Conservation (phyloP, 1,140 invertebrate genomes). For the Nomia melanderi region DNA sequence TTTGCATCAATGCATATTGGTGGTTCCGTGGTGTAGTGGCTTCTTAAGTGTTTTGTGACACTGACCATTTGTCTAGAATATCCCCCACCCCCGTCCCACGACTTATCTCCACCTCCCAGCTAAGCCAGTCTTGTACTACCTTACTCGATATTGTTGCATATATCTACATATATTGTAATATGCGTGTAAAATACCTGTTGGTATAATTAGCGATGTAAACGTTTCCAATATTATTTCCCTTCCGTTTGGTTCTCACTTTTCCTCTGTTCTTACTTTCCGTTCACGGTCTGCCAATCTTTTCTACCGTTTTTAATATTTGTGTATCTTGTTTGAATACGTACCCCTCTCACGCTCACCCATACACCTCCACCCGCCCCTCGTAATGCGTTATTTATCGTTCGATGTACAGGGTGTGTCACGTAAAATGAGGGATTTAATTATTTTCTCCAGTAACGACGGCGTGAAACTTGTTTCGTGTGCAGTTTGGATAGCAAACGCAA, state of each 20-base stretch:
- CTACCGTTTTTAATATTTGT: constrained; percentile 45
- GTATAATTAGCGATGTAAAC: constrained; percentile 47
- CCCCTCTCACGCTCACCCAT: background rate
- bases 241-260: constrained; percentile 6
- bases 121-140: constrained; percentile 59
- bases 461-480: too few species aligned
- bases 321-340: constrained; percentile 23
- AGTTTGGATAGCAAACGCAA: too few species aligned
- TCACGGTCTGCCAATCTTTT: constrained; percentile 36
- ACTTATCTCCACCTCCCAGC: constrained; percentile 54
- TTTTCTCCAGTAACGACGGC: too few species aligned
- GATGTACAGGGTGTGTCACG: too few species aligned
- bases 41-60: constrained; percentile 72
- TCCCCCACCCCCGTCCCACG: constrained; percentile 44
- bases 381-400: constrained; percentile 43
- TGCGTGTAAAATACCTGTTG: constrained; percentile 62
- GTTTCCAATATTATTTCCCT: constrained; percentile 20
- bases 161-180: constrained; percentile 53
- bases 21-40: constrained; percentile 74
- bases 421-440: too few species aligned
- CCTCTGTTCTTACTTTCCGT: constrained; percentile 21
- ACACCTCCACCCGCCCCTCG: background rate
- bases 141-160: constrained; percentile 54
- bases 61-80: constrained; percentile 63
- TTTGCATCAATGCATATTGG: constrained; percentile 69